These are phyloP conservation scores for Hydractinia echinata DNA, from an alignment of 30 jellyfish, hydroid and myxozoan genomes.

Conservation along the genomic window DNA sequence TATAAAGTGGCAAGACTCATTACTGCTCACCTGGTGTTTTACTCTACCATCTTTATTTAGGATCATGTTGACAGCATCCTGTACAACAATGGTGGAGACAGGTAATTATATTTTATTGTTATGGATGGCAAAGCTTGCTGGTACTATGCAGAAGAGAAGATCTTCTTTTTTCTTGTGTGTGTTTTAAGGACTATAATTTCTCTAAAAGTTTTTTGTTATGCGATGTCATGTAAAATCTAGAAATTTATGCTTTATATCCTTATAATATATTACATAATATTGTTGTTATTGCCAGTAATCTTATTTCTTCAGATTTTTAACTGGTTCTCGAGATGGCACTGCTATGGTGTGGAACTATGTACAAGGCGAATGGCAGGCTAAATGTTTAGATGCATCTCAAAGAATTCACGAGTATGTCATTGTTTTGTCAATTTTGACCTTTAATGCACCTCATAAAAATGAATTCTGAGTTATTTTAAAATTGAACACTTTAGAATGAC, in stretches of 20 bases:
- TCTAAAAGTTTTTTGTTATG: too few relatives aligned
- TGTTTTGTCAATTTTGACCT: too few relatives aligned
- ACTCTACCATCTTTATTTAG: slow-evolving; percentile 26
- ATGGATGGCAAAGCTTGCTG: too few relatives aligned
- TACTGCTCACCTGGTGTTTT: background rate
- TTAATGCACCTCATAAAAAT: too few relatives aligned
- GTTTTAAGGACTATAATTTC: too few relatives aligned
- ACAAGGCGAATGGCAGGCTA: slow-evolving; percentile 77
- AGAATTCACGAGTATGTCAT: slow-evolving; percentile 40
- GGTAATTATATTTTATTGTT: slow-evolving; percentile 39
- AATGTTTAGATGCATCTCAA: slow-evolving; percentile 56
- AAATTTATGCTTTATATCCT: background rate
- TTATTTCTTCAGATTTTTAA: slow-evolving; percentile 56
- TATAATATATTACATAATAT: background rate
- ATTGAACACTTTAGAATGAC: too few relatives aligned
- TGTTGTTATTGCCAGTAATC: background rate
- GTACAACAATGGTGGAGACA: slow-evolving; percentile 70
- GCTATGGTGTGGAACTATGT: slow-evolving; percentile 83
- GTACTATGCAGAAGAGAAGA: too few relatives aligned
- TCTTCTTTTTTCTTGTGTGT: too few relatives aligned
- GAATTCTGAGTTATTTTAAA: too few relatives aligned
- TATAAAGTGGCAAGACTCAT: background rate
- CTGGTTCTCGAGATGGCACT: slow-evolving; percentile 97
- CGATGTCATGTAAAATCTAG: background rate
- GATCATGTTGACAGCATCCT: slow-evolving; percentile 95